A percentile compares a stretch with the other conserved stretches of the same genome.
These are phyloP conservation scores for Takifugu flavidus DNA, from an alignment of 2,113 vertebrate species.

Conservation along the genomic window DNA sequence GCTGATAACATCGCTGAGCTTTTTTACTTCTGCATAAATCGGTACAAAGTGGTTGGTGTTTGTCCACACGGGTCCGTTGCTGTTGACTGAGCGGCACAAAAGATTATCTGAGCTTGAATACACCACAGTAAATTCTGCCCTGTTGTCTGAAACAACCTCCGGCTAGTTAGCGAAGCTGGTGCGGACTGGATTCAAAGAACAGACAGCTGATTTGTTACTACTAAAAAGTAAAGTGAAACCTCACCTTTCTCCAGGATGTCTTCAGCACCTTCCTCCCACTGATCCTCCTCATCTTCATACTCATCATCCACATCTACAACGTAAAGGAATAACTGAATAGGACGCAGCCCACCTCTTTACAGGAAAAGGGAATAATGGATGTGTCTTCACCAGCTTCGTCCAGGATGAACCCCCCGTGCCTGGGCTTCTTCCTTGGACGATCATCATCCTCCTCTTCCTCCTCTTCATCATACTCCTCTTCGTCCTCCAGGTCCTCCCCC, in stretches of 20 bases:
- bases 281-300: constrained; percentile 93
- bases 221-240: constrained; percentile 10
- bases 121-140: no score
- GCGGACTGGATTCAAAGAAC: no score
- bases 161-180: no score
- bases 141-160: no score
- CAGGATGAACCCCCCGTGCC: constrained; percentile 88
- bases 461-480: constrained; percentile 84
- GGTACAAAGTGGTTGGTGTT: no score
- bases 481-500: constrained; percentile 83
- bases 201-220: no score
- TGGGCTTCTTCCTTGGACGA: constrained; percentile 85
- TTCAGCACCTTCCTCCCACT: constrained; percentile 89
- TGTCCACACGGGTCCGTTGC: no score
- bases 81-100: no score
- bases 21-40: no score
- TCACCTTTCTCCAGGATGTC: constrained; percentile 93
- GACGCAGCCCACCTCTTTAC: no score
- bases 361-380: neutral
- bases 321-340: neutral
- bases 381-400: constrained; percentile 83
- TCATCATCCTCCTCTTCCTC: constrained; percentile 92
- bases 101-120: no score
- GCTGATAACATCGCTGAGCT: no score
- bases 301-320: constrained; percentile 88